Conservation (phyloP, 2,113 vertebrate species). For the Orthonyx spaldingii region DNA sequence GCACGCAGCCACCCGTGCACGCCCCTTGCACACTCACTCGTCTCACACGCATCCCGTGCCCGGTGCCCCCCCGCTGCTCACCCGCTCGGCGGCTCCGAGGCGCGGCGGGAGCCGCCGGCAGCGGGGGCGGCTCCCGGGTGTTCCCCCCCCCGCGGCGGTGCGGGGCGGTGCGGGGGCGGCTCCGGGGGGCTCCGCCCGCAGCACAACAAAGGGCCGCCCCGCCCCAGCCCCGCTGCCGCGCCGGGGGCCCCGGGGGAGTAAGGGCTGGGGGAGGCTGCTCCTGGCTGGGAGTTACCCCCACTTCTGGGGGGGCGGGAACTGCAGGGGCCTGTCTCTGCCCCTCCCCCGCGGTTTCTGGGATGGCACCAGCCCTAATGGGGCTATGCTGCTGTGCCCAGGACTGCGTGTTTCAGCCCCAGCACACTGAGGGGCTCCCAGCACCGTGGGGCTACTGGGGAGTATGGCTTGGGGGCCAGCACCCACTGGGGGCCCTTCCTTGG, state of each 20-base stretch:
- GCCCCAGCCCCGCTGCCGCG: not conserved
- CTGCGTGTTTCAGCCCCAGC: not conserved
- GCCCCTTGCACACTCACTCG: not conserved
- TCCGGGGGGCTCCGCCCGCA: not conserved
- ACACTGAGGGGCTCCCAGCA: not conserved
- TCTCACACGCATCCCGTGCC: not conserved
- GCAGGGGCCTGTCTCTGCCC: not conserved
- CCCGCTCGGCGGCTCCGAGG: not conserved
- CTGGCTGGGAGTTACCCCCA: accelerated
- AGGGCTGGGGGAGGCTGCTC: not conserved
- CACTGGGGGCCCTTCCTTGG: not conserved
- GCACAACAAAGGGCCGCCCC: not conserved
- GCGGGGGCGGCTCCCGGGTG: not conserved
- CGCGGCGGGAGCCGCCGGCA: constrained; percentile 8
- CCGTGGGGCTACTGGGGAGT: not conserved
- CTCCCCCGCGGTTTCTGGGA: no score
- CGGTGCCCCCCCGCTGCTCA: not conserved
- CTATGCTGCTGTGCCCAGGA: not conserved
- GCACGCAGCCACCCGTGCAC: not conserved
- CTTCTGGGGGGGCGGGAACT: not conserved
- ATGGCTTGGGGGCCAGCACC: not conserved
- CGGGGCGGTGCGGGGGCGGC: constrained; percentile 19
- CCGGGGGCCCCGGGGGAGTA: not conserved
- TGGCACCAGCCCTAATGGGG: not conserved
- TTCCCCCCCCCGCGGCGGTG: not conserved